Percentiles rank a stretch among this genome's conserved stretches.
These are phyloP conservation scores for Lysandra bellargus DNA, from an alignment of 2,888 invertebrate genomes.

Conservation along the genomic window DNA sequence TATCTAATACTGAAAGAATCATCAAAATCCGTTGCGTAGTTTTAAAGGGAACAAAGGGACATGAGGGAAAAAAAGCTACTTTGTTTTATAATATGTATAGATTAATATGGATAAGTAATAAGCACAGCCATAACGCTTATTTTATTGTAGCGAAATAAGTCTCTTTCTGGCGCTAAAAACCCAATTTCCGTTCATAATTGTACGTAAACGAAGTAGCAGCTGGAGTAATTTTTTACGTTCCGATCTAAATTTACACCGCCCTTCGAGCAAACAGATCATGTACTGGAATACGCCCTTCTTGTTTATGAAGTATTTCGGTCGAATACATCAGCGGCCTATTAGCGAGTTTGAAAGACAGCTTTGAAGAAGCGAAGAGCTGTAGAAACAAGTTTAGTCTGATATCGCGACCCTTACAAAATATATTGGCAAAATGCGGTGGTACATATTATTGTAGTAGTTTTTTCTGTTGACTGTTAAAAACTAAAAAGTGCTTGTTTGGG, in stretches of 20 bases:
- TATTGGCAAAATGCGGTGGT: neutral
- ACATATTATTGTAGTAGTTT: no score
- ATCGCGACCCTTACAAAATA: neutral
- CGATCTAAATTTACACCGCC: constrained; percentile 14
- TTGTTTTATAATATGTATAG: no score
- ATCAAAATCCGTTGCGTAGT: no score
- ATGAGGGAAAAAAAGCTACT: no score
- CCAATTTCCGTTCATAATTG: neutral
- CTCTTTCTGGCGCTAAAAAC: neutral
- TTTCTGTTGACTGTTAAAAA: no score
- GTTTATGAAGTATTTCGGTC: constrained; percentile 3
- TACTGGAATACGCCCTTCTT: constrained; percentile 7
- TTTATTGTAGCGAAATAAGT: neutral
- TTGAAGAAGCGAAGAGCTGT: neutral
- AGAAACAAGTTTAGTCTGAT: neutral
- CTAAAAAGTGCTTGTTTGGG: no score
- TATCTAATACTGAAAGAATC: no score
- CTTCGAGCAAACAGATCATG: neutral
- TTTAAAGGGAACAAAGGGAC: no score
- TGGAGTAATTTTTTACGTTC: neutral
- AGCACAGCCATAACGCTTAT: no score
- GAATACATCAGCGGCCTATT: neutral
- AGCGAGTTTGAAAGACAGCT: neutral
- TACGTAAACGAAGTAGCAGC: neutral
- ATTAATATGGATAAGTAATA: no score